These are phyloP conservation scores for Shargacucullia verbasci DNA, from an alignment of 2,888 invertebrate genomes.

Conservation along the genomic window DNA sequence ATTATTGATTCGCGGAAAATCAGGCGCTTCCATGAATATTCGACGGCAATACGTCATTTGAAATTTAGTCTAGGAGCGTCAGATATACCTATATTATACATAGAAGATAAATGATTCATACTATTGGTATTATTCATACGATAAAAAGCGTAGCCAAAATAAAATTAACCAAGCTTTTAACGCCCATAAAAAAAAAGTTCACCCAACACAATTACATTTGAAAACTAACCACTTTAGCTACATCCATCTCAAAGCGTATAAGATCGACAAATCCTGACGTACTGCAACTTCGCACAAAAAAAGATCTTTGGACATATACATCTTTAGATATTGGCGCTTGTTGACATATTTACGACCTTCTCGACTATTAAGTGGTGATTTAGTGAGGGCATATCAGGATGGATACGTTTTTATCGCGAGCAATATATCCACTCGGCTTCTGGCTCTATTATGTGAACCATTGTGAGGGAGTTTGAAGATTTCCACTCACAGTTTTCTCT, in stretches of 20 bases:
- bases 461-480: conserved; percentile 65
- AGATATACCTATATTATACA: no score
- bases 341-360: conserved; percentile 88
- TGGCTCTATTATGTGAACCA: conserved; percentile 80
- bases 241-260: conserved; percentile 33
- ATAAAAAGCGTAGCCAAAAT: no score
- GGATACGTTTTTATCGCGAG: conserved; percentile 88
- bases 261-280: conserved; percentile 65
- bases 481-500: conserved; percentile 55
- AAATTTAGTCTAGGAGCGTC: no score
- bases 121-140: no score
- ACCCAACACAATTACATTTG: conserved; percentile 33
- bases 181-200: conserved; percentile 24
- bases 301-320: conserved; percentile 78
- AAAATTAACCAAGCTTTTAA: background rate
- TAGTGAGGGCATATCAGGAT: conserved; percentile 87
- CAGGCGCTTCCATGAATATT: no score
- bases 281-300: conserved; percentile 62
- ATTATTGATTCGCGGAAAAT: no score
- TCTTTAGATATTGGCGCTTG: conserved; percentile 87
- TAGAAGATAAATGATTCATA: no score
- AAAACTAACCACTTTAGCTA: conserved; percentile 16
- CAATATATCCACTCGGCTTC: conserved; percentile 84
- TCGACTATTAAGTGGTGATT: conserved; percentile 88
- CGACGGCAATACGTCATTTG: no score